Percentiles rank a stretch among this genome's conserved stretches.
Evolutionary conservation across 1,140 invertebrate genomes (phyloP).

Genomic region (Tetragnatha versicolor): DNA sequence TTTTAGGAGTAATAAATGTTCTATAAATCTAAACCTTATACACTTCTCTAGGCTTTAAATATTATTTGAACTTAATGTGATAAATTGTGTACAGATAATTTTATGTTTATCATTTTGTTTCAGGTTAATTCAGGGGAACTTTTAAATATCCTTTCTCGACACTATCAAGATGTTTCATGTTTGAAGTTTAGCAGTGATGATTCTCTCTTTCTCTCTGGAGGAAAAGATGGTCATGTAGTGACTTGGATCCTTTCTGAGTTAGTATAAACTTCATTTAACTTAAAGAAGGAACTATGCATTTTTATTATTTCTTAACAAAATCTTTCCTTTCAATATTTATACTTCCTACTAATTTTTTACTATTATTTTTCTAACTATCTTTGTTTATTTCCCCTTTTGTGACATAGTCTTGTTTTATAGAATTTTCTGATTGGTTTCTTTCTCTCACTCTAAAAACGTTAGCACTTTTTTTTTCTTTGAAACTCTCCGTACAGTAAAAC

Average conservation of each 20-base stretch:
- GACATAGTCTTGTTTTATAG: no score
- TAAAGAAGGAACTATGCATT: no score
- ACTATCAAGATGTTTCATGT: conserved; percentile 8
- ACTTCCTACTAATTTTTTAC: no score
- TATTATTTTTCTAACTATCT: no score
- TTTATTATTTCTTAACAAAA: background rate
- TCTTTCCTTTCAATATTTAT: background rate
- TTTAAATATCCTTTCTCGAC: background rate
- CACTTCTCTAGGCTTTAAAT: background rate
- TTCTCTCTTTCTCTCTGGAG: background rate
- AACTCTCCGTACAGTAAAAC: no score
- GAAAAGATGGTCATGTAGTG: conserved; percentile 22
- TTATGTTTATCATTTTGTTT: background rate
- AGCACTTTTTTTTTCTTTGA: no score
- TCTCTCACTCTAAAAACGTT: no score
- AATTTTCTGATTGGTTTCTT: no score
- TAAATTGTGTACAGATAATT: no score
- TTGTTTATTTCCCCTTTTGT: no score
- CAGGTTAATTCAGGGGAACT: background rate
- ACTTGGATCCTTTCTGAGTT: background rate
- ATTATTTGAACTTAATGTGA: background rate
- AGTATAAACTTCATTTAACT: no score
- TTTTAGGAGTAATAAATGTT: no score
- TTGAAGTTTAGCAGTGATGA: background rate
- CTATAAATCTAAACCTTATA: background rate